Evolutionary conservation across 2,797 vertebrate genomes (phyloP).

Genomic region (Iguana delicatissima): DNA sequence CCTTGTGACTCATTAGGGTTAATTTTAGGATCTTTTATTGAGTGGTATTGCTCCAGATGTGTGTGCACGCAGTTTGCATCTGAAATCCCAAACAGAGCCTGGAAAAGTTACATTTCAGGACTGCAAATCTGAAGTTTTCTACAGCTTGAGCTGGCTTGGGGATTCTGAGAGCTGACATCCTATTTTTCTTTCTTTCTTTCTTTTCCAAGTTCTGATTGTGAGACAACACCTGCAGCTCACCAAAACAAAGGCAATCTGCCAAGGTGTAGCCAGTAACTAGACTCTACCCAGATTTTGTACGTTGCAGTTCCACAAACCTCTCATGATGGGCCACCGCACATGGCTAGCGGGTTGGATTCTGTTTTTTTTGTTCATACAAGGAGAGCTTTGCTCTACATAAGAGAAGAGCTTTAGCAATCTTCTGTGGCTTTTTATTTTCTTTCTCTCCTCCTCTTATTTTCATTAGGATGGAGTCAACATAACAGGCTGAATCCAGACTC

Average conservation of each 20-base stretch:
- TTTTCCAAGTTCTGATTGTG: no score
- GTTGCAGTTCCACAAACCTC: background rate
- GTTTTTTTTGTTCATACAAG: background rate
- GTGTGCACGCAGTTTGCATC: background rate
- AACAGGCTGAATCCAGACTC: background rate
- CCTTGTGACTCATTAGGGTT: background rate
- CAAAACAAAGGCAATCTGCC: background rate
- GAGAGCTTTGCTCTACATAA: no score
- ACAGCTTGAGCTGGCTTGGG: no score
- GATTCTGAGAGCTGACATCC: no score
- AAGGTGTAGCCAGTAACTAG: background rate
- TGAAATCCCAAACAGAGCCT: background rate
- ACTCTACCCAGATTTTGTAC: background rate
- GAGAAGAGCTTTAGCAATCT: background rate
- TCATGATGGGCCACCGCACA: background rate
- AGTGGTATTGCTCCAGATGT: background rate
- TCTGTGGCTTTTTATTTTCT: background rate
- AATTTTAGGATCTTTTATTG: background rate
- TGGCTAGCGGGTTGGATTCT: background rate
- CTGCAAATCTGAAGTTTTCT: no score
- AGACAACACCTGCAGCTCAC: background rate
- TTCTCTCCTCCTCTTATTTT: background rate
- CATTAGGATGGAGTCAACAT: background rate
- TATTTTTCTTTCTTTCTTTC: no score
- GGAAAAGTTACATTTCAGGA: no score